Base-by-base conservation (phyloP, 2,888 invertebrate species). In the Drosophila anceps region DNA sequence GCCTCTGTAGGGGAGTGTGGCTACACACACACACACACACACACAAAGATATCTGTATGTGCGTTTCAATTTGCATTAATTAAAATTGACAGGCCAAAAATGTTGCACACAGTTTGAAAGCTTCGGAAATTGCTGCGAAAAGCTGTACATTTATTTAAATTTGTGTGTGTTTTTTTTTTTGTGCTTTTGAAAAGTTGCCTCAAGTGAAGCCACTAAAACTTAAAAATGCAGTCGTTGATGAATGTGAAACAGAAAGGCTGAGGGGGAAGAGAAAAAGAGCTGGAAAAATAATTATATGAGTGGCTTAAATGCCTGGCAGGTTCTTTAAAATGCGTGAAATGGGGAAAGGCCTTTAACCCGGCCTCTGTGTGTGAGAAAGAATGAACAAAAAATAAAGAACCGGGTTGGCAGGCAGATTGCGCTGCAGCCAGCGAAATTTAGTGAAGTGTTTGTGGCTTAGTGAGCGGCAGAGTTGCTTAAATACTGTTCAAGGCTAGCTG, bases 231-330 rank as follows among this genome's bases (percentile, higher is more conserved):
- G 48, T 20, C 60, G 69, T 48, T 76, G 80, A 65, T 78, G 61
- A 80, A 78, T 78, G 76, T 79, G 51, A 53, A 68, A 41, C 73
- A 61, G 60, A 60, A 57, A 62, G n/a, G 37, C 37, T 24, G 15
- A 12, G n/a, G 37, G 43, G 31, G 15, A 12, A 53, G 44, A 44
- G 58, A 20, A 53, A 65, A 53, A 60, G 60, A 64, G 68, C 64
- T 58, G 46, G 69, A 67, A 76, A 76, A 73, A 64, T 88, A 88
- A 88, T 88, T 83, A 83, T 75, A 74, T 73, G 83, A 70, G 73
- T 71, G 57, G 71, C 70, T 75, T 63, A 78, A 79, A 44, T 37
- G 72, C 46, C 43, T 24, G 59, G 43, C 46, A 50, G 50, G 80
- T 68, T 78, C 71, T 76, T 63, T 48, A 63, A 80, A 64, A 66